Base-by-base conservation (phyloP, 2,888 invertebrate species). In the Panopea generosa region DNA sequence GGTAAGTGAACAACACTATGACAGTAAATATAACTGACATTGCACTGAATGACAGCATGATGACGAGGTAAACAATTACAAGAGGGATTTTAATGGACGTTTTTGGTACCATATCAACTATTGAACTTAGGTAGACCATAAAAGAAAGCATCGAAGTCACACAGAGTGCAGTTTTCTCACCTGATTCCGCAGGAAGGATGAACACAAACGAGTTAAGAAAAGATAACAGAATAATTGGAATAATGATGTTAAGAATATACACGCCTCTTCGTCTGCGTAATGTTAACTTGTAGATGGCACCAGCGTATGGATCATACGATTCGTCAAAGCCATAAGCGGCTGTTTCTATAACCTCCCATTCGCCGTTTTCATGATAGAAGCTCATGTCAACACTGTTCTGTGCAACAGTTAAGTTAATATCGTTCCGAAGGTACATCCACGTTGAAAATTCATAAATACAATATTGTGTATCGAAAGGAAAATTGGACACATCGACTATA, bases 131-230 rank as follows among this genome's bases (percentile, higher is more conserved):
- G 29, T 69, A 74, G 27, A 74, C 74, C 59, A 74, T 69, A 43
- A 74, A 74, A 14, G 74, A 69, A 9, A 74, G 69, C 68, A 74
- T 69, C 20, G 69, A 69, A 9, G 74, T 69, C n/a, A 74, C 69
- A 65, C 74, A 74, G 14, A 74, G 60, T 14, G 68, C 68, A 6
- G 68, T 72, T 22, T 74, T 74, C 60, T 74, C 74, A 1, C 74
- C 74, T 0, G 68, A 69, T 26, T 63, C 74, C 11, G 69, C 69
- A 4, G 74, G 74, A 3, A 74, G 29, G 20, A 74, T 68, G 26
- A 74, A 74, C n/a, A 68, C 68, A 22, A 74, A 69, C n/a, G 68
- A 69, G 24, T 74, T 74, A 4, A 74, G 57, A 47, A 74, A 69
- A 0, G 74, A 74, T 11, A 74, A 45, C 2, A 74, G 47, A 16